Percentiles rank a stretch among this genome's conserved stretches.
These are phyloP conservation scores for Carduelis carduelis DNA, from an alignment of 2,797 vertebrate genomes.

Conservation along the genomic window DNA sequence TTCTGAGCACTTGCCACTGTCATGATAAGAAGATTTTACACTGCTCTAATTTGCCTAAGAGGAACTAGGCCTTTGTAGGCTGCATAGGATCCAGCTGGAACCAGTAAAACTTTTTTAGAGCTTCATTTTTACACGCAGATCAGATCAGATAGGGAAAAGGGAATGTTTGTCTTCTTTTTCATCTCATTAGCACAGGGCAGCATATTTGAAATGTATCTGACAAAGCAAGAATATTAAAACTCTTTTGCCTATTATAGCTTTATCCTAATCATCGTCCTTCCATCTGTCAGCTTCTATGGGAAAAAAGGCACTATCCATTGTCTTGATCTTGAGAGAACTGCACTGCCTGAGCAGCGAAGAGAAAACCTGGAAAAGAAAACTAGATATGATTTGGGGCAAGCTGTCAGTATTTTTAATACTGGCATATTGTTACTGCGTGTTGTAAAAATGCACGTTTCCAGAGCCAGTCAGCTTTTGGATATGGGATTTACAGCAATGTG, in stretches of 20 bases:
- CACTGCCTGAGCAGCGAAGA: not conserved
- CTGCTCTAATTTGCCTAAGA: not conserved
- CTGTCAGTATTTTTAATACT: not conserved
- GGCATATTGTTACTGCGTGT: not conserved
- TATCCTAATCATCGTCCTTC: not conserved
- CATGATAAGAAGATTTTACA: not conserved
- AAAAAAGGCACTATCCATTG: not conserved
- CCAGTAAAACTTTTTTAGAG: not conserved
- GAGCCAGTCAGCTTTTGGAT: not conserved
- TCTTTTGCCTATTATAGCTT: not conserved
- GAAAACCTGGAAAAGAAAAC: not conserved
- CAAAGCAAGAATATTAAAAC: not conserved
- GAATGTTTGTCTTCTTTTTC: not conserved
- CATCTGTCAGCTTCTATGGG: not conserved
- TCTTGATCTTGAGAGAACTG: not conserved
- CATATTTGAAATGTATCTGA: not conserved
- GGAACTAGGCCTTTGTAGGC: not conserved
- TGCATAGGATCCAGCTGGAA: not conserved
- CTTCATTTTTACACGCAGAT: not conserved
- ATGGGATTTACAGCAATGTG: not conserved
- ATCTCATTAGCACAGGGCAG: not conserved
- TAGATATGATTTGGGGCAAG: not conserved
- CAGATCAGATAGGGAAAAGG: not conserved
- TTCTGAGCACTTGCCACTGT: not conserved
- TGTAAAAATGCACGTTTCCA: not conserved